Conservation (phyloP, 23 tunicate genomes). For the Oikopleura dioica region DNA sequence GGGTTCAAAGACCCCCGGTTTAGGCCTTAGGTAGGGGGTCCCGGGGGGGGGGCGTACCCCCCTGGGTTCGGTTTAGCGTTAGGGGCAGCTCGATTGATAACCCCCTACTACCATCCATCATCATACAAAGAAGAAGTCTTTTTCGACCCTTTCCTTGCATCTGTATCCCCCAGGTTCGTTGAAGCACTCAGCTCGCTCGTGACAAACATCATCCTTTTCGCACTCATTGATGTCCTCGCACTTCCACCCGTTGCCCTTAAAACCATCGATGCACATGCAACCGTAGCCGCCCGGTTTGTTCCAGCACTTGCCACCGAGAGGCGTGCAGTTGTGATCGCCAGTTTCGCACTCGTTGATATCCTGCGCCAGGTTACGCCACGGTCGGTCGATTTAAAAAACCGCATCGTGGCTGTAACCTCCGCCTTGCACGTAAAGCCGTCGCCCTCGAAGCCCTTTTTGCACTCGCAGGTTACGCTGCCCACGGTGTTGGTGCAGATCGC, state of each 20-base stretch:
- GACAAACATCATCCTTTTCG: background rate
- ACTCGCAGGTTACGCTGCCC: background rate
- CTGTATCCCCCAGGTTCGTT: slow-evolving; percentile 15
- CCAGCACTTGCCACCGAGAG: background rate
- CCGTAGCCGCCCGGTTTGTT: slow-evolving; percentile 12
- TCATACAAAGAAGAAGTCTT: no score
- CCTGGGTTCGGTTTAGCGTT: no score
- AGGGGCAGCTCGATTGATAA: no score
- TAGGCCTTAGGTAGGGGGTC: no score
- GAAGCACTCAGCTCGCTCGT: slow-evolving; percentile 12
- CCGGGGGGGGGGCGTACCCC: no score
- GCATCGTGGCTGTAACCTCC: no score
- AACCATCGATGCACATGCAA: background rate
- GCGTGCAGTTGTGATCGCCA: background rate
- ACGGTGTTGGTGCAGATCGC: background rate
- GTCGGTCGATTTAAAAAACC: no score
- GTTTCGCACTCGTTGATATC: background rate
- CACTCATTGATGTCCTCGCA: slow-evolving; percentile 15
- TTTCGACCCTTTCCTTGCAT: background rate
- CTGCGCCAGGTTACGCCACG: no score
- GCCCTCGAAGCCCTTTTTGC: background rate
- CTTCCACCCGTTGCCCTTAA: background rate
- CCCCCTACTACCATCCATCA: no score
- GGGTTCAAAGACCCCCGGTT: no score
- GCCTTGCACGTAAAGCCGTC: background rate